A percentile compares a stretch with the other conserved stretches of the same genome.
Evolutionary conservation across 2,888 invertebrate genomes (phyloP).

Genomic region (Drosophila rubida): DNA sequence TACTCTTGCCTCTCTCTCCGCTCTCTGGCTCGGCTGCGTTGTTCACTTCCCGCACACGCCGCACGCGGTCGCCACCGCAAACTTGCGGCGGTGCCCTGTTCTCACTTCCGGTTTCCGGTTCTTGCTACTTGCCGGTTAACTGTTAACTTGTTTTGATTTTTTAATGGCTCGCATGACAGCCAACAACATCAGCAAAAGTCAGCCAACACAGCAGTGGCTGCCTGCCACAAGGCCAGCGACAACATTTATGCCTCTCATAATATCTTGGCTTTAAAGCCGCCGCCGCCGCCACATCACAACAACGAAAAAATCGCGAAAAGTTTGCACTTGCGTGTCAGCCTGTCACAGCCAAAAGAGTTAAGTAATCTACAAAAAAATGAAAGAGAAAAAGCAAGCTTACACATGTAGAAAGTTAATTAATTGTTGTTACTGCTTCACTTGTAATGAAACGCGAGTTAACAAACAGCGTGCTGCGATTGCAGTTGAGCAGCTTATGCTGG

Average conservation of each 20-base stretch:
- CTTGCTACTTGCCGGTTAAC: slow-evolving; percentile 54
- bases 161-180: slow-evolving; percentile 75
- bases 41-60: slow-evolving; percentile 66
- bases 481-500: not conserved
- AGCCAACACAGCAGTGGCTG: slow-evolving; percentile 19
- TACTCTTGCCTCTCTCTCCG: no score
- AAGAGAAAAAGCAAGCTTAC: not conserved
- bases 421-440: not conserved
- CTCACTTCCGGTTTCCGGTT: slow-evolving; percentile 77
- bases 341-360: slow-evolving; percentile 7
- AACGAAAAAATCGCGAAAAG: not conserved
- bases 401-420: slow-evolving; percentile 1
- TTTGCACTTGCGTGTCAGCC: slow-evolving; percentile 6
- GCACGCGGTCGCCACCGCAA: slow-evolving; percentile 65
- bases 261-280: slow-evolving; percentile 50
- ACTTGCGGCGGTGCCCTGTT: slow-evolving; percentile 77
- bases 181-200: slow-evolving; percentile 27
- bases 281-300: slow-evolving; percentile 4
- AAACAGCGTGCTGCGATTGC: not conserved
- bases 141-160: slow-evolving; percentile 81
- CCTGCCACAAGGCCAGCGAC: slow-evolving; percentile 38
- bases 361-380: not conserved
- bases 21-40: slow-evolving; percentile 29
- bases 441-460: not conserved
- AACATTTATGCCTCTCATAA: slow-evolving; percentile 55